These are phyloP conservation scores for Melinopterus prodromus DNA, from an alignment of 2,888 invertebrate species.

Conservation along the genomic window DNA sequence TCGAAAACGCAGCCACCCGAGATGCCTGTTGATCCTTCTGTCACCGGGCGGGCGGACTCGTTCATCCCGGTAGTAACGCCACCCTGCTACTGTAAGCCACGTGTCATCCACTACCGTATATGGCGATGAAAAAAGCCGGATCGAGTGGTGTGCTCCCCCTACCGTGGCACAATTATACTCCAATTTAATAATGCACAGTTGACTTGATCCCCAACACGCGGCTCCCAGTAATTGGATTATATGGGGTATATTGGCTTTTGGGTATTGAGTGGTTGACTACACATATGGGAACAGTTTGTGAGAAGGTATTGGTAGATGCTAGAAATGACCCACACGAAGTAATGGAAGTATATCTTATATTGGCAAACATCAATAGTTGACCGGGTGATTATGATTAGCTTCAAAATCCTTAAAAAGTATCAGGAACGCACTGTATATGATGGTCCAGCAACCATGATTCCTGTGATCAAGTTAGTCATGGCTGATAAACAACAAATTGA, in stretches of 20 bases:
- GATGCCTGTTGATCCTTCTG: slow-evolving; percentile 4
- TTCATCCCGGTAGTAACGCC: background rate
- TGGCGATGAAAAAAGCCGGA: background rate
- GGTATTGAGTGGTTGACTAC: background rate
- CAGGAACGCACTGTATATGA: too few species aligned
- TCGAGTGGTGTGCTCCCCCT: background rate
- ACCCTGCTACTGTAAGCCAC: slow-evolving; percentile 13
- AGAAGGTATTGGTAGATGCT: background rate
- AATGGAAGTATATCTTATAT: too few species aligned
- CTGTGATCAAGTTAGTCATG: too few species aligned
- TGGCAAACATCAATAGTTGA: too few species aligned
- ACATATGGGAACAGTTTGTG: background rate
- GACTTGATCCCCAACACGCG: slow-evolving; percentile 20
- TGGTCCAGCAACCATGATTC: too few species aligned
- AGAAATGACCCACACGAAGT: too few species aligned
- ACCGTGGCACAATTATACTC: slow-evolving; percentile 17
- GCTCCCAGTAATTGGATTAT: slow-evolving; percentile 20
- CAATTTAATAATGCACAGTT: slow-evolving; percentile 24
- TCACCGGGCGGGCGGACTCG: background rate
- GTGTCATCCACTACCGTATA: slow-evolving; percentile 12
- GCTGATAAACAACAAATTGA: too few species aligned
- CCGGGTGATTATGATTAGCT: too few species aligned
- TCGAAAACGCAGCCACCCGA: slow-evolving; percentile 6
- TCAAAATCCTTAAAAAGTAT: too few species aligned
- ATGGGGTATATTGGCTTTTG: slow-evolving; percentile 23